Evolutionary conservation across 2,797 vertebrate species (phyloP).

Genomic region (Trachops cirrhosus): DNA sequence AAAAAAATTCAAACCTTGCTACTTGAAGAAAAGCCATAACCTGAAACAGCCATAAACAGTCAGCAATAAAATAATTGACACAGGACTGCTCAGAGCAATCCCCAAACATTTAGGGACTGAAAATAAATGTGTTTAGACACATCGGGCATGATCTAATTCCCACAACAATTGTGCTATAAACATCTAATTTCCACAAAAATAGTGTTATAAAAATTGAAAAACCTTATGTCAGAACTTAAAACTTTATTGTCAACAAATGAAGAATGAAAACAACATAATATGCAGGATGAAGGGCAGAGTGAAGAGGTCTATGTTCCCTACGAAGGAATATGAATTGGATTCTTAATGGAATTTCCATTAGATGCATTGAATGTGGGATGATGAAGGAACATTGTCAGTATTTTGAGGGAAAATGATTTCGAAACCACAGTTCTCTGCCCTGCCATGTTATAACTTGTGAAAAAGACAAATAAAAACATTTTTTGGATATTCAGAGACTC

Average conservation of each 20-base stretch:
- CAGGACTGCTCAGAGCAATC: neutral
- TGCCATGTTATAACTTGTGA: neutral
- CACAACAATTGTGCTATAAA: neutral
- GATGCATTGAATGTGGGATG: neutral
- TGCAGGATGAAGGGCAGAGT: neutral
- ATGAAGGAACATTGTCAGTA: neutral
- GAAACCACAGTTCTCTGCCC: neutral
- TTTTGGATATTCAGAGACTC: neutral
- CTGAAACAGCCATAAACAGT: neutral
- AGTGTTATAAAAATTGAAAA: neutral
- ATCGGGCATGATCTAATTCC: neutral
- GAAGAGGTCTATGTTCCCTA: neutral
- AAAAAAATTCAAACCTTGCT: neutral
- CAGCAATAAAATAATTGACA: neutral
- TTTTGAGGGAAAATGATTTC: neutral
- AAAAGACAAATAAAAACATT: neutral
- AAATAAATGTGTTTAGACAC: neutral
- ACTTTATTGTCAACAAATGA: neutral
- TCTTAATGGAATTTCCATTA: neutral
- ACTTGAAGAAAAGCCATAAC: neutral
- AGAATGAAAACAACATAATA: neutral
- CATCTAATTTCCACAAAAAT: neutral
- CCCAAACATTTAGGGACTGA: neutral
- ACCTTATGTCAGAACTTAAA: neutral
- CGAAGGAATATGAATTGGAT: neutral